These are phyloP conservation scores for Lepidostoma basale DNA, from an alignment of 1,140 invertebrate species.

Conservation along the genomic window DNA sequence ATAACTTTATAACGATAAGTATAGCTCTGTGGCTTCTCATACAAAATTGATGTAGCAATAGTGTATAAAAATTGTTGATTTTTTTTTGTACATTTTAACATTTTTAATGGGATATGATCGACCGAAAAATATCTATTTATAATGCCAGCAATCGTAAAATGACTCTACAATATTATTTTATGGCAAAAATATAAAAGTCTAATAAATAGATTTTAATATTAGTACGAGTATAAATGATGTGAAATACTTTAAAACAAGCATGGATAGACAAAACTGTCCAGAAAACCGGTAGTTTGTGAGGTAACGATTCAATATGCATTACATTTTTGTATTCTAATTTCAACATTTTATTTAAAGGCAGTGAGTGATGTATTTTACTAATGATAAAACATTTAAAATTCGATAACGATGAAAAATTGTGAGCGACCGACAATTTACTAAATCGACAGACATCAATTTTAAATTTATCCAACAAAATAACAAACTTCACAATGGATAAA, in stretches of 20 bases:
- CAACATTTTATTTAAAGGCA: constrained; percentile 46
- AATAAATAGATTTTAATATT: constrained; percentile 25
- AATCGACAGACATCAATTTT: constrained; percentile 37
- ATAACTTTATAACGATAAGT: constrained; percentile 32
- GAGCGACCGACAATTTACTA: constrained; percentile 35
- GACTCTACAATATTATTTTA: constrained; percentile 17
- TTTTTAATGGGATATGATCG: constrained; percentile 24
- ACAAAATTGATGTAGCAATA: constrained; percentile 45
- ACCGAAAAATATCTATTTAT: constrained; percentile 11
- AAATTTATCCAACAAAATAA: constrained; percentile 32
- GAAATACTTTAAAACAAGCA: constrained; percentile 32
- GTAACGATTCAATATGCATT: constrained; percentile 40
- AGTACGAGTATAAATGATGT: constrained; percentile 22
- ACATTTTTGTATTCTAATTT: constrained; percentile 41
- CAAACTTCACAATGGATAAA: constrained; percentile 31
- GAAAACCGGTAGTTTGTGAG: constrained; percentile 36
- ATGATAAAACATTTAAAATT: constrained; percentile 43
- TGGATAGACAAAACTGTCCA: constrained; percentile 21
- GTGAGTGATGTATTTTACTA: constrained; percentile 47
- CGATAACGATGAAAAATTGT: constrained; percentile 37
- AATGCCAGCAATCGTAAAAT: constrained; percentile 29
- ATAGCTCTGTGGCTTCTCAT: constrained; percentile 37
- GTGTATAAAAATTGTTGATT: constrained; percentile 43
- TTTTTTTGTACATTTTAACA: constrained; percentile 35
- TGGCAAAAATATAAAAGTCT: constrained; percentile 31